Evolutionary conservation across 35 echinoderm and acorn worm genomes (phyloP).

Genomic region (Apostichopus californicus): DNA sequence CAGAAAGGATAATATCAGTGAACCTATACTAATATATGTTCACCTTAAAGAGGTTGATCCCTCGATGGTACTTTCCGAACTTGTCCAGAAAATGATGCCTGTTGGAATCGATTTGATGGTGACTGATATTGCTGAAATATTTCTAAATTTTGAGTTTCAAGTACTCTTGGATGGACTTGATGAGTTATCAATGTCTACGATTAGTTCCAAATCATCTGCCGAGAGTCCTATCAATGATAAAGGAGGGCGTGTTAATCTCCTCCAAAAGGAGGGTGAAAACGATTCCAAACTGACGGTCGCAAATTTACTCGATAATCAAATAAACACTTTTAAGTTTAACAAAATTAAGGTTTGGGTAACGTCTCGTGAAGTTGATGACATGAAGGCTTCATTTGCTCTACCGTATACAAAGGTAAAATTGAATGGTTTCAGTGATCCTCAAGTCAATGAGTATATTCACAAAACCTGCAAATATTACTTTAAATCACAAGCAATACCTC

Average conservation of each 20-base stretch:
- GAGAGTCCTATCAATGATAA: neutral
- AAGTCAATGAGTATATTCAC: neutral
- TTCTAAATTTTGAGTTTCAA: neutral
- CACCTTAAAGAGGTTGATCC: neutral
- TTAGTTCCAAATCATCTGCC: neutral
- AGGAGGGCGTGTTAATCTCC: neutral
- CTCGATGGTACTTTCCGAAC: neutral
- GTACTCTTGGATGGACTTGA: slow-evolving; percentile 4
- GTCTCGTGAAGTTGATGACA: slow-evolving; percentile 31
- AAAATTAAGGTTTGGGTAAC: slow-evolving; percentile 29
- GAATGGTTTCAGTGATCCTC: neutral
- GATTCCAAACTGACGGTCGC: neutral
- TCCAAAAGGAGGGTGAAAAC: too few species aligned
- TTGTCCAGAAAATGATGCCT: neutral
- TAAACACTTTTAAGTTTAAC: neutral
- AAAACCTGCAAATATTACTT: slow-evolving; percentile 31
- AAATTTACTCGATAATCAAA: neutral
- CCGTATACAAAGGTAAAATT: neutral
- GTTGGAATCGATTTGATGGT: neutral
- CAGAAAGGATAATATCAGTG: neutral
- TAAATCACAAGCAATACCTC: neutral
- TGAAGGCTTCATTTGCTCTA: neutral
- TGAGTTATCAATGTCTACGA: neutral
- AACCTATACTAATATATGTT: slow-evolving; percentile 11
- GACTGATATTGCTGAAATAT: neutral